These are phyloP conservation scores for Ceratosolen fusciceps DNA, from an alignment of 1,140 invertebrate genomes.

Conservation along the genomic window DNA sequence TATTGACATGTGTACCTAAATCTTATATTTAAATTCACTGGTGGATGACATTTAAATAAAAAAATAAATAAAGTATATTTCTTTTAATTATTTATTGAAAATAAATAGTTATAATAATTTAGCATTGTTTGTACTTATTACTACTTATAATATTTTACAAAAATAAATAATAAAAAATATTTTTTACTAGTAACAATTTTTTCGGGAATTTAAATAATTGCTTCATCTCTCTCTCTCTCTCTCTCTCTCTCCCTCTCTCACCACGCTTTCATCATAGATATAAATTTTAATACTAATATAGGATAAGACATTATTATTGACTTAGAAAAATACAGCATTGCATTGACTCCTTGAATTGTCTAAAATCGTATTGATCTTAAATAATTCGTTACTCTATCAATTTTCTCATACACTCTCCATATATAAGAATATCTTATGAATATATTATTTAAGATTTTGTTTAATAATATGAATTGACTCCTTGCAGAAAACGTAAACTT, in stretches of 20 bases:
- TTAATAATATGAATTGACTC: constrained; percentile 24
- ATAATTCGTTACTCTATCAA: too few relatives aligned
- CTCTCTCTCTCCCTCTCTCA: too few relatives aligned
- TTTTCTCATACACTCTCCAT: too few relatives aligned
- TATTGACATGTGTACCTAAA: background rate
- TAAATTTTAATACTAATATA: constrained; percentile 24
- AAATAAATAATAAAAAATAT: constrained; percentile 33
- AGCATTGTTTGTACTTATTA: background rate
- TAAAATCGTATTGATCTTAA: too few relatives aligned
- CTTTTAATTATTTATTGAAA: constrained; percentile 24
- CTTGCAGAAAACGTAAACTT: too few relatives aligned
- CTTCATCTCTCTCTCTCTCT: constrained; percentile 26
- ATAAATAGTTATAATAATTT: constrained; percentile 30
- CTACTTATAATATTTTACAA: constrained; percentile 26
- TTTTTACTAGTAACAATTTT: constrained; percentile 9
- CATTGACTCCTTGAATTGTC: too few relatives aligned
- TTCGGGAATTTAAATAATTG: constrained; percentile 12
- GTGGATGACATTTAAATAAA: constrained; percentile 26
- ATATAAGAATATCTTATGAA: too few relatives aligned
- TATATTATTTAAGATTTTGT: too few relatives aligned
- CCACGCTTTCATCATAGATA: constrained; percentile 25
- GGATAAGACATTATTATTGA: constrained; percentile 1
- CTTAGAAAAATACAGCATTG: constrained; percentile 31
- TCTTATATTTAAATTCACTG: background rate
- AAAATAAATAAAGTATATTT: background rate